These are phyloP conservation scores for Rapana venosa DNA, from an alignment of 2,888 invertebrate species.

Conservation along the genomic window DNA sequence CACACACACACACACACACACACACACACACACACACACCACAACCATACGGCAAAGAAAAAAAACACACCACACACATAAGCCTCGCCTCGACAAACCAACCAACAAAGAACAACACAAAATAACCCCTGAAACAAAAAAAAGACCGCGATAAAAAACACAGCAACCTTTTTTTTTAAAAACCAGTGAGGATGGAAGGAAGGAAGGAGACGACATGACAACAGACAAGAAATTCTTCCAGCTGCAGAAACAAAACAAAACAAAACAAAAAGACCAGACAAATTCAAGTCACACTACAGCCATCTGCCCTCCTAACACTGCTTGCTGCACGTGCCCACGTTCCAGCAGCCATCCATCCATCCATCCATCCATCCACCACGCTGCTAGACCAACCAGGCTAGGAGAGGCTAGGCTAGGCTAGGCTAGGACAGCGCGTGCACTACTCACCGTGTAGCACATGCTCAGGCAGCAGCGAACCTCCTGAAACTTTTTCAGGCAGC, in stretches of 20 bases:
- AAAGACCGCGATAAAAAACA: not conserved
- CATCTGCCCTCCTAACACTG: too few species aligned
- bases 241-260: not conserved
- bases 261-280: not conserved
- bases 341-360: too few species aligned
- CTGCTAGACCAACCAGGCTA: too few species aligned
- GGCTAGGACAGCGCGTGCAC: not conserved
- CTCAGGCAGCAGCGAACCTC: constrained; percentile 28
- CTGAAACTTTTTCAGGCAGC: constrained; percentile 32
- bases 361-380: too few species aligned
- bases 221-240: not conserved
- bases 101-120: not conserved
- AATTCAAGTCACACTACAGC: too few species aligned
- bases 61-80: not conserved
- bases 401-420: too few species aligned
- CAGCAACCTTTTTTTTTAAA: too few species aligned
- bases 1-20: not conserved
- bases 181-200: too few species aligned
- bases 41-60: not conserved
- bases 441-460: constrained; percentile 35
- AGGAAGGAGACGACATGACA: not conserved
- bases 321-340: too few species aligned
- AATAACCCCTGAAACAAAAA: not conserved
- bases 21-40: not conserved
- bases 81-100: too few species aligned